Evolutionary conservation across 2,797 vertebrate species (phyloP).

Genomic region (Dallia pectoralis): DNA sequence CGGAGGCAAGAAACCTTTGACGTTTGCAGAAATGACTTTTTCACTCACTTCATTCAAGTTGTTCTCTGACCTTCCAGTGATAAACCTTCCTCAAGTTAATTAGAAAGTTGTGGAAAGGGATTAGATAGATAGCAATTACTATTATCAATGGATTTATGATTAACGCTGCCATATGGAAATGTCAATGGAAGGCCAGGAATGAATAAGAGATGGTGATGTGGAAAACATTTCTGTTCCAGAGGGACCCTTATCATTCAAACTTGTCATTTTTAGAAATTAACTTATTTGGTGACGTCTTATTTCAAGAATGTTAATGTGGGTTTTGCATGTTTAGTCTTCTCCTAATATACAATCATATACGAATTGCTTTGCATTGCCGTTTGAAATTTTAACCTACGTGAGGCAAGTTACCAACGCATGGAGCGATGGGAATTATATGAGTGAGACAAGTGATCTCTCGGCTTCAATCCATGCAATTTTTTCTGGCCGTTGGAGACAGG

Average conservation of each 20-base stretch:
- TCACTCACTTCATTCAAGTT: conserved; percentile 50
- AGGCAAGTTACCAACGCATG: too few species aligned
- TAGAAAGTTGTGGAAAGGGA: conserved; percentile 61
- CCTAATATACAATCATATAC: too few species aligned
- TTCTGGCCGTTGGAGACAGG: too few species aligned
- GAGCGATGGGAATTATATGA: too few species aligned
- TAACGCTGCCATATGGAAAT: conserved; percentile 53
- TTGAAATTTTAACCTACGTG: too few species aligned
- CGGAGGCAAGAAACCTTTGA: conserved; percentile 49
- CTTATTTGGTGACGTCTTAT: too few species aligned
- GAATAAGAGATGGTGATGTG: conserved; percentile 32
- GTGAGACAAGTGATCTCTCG: too few species aligned
- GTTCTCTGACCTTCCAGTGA: conserved; percentile 43
- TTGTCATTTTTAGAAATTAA: neutral
- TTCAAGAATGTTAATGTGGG: too few species aligned
- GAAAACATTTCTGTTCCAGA: neutral
- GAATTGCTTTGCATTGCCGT: too few species aligned
- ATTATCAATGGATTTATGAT: conserved; percentile 60
- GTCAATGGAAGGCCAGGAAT: conserved; percentile 46
- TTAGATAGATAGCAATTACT: conserved; percentile 64
- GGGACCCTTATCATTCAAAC: neutral
- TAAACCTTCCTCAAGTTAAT: conserved; percentile 65
- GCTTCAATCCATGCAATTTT: too few species aligned
- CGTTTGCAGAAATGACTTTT: conserved; percentile 47
- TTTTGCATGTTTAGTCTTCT: too few species aligned